Conservation (phyloP, 2,113 vertebrate species). For the Platanista minor region DNA sequence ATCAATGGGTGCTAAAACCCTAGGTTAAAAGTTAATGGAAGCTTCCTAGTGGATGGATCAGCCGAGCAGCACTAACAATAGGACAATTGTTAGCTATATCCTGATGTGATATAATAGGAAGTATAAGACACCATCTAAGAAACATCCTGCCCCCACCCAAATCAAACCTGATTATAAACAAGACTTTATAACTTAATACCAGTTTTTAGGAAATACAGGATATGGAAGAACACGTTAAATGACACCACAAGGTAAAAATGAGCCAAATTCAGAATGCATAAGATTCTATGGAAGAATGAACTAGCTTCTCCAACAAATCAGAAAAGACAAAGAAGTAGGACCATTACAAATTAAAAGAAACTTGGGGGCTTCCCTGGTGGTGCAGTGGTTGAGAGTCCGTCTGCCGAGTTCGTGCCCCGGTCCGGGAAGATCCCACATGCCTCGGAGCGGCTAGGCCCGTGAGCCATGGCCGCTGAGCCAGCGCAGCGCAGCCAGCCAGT, state of each 20-base stretch:
- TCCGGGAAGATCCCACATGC: too few species aligned
- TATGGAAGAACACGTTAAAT: neutral
- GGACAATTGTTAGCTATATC: neutral
- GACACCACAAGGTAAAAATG: neutral
- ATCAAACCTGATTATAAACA: neutral
- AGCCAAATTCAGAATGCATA: neutral
- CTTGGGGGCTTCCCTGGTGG: too few species aligned
- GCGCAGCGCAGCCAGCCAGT: too few species aligned
- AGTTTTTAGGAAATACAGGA: neutral
- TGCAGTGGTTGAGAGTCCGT: too few species aligned
- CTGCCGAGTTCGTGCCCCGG: too few species aligned
- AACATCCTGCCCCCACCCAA: neutral
- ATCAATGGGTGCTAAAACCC: neutral
- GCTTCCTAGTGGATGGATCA: neutral
- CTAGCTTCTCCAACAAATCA: neutral
- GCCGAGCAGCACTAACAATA: neutral
- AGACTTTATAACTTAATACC: neutral
- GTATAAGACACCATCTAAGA: neutral
- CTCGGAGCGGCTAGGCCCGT: too few species aligned
- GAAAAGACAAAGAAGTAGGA: neutral
- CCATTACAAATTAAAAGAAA: neutral
- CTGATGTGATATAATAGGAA: neutral
- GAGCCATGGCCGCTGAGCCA: too few species aligned
- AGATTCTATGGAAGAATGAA: neutral
- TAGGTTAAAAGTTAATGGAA: neutral